These are phyloP conservation scores for Sebastes vulpes DNA, from an alignment of 2,797 vertebrate genomes.

Conservation along the genomic window DNA sequence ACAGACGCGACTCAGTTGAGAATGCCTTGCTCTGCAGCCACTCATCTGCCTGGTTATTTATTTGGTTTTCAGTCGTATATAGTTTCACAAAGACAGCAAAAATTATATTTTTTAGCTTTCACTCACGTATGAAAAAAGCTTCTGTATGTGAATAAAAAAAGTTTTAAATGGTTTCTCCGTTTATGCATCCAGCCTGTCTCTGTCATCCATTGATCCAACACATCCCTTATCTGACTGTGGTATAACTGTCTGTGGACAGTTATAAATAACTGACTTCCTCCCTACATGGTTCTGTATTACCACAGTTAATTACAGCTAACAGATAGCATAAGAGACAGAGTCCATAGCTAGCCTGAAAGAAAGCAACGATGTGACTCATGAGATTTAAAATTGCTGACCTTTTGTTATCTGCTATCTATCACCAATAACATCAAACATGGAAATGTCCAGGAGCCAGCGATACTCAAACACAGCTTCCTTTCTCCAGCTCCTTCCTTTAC, in stretches of 20 bases:
- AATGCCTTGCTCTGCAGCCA: constrained; percentile 13
- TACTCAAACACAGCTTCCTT: background rate
- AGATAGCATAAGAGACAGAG: constrained; percentile 34
- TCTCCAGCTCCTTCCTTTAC: constrained; percentile 11
- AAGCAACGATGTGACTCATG: background rate
- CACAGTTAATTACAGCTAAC: constrained; percentile 14
- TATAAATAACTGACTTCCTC: constrained; percentile 46
- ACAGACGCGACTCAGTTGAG: constrained; percentile 28
- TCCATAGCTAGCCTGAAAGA: background rate
- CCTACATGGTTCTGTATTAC: constrained; percentile 28
- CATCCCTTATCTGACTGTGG: constrained; percentile 17
- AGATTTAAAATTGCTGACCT: background rate
- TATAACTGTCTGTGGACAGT: background rate
- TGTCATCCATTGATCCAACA: constrained; percentile 31
- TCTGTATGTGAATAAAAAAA: background rate
- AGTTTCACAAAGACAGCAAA: background rate
- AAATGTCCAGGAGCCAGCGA: background rate
- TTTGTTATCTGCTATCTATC: background rate
- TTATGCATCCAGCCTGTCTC: background rate
- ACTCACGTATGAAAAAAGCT: background rate
- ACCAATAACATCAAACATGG: background rate
- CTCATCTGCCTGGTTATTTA: constrained; percentile 2
- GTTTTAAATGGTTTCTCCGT: background rate
- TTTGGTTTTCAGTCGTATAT: background rate
- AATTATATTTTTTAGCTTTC: background rate